phyloP scores from a whole-genome alignment of 2,797 vertebrate species.

The Ambastaia sidthimunki region DNA sequence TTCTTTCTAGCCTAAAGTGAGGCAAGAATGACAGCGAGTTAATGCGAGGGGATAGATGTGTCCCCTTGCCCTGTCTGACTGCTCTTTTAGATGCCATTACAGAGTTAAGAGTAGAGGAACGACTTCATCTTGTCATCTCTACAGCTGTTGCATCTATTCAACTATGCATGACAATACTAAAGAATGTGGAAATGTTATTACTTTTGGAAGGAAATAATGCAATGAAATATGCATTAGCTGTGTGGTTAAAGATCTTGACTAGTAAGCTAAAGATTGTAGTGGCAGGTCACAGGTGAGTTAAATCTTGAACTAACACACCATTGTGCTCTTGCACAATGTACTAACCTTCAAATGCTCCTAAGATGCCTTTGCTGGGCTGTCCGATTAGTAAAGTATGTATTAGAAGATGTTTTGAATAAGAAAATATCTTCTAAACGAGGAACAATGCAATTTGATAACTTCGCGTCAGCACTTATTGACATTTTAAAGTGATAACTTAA shows the following conservation, averaged over 20 bases:
- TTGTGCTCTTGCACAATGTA: background rate
- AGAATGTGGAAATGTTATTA: conserved; percentile 1
- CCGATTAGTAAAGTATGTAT: background rate
- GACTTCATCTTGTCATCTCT: conserved; percentile 47
- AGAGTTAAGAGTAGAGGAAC: conserved; percentile 32
- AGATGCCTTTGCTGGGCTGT: background rate
- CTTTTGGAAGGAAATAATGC: background rate
- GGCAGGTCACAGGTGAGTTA: conserved; percentile 2
- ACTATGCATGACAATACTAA: background rate
- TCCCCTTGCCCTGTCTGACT: conserved; percentile 58
- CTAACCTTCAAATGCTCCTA: background rate
- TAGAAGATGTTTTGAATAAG: background rate
- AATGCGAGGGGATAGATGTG: conserved; percentile 64
- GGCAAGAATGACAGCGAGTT: conserved; percentile 64
- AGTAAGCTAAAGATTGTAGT: conserved; percentile 3
- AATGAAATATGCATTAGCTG: background rate
- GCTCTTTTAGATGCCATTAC: conserved; percentile 34
- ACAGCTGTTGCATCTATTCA: background rate
- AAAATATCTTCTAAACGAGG: background rate
- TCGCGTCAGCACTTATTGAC: background rate
- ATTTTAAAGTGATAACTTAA: background rate
- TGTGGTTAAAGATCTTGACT: conserved; percentile 10
- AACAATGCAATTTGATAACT: conserved; percentile 2
- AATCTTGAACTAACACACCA: background rate
- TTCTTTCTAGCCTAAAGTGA: conserved; percentile 46